Evolutionary conservation across 1,140 invertebrate species (phyloP).

Genomic region (Procambarus virginalis): DNA sequence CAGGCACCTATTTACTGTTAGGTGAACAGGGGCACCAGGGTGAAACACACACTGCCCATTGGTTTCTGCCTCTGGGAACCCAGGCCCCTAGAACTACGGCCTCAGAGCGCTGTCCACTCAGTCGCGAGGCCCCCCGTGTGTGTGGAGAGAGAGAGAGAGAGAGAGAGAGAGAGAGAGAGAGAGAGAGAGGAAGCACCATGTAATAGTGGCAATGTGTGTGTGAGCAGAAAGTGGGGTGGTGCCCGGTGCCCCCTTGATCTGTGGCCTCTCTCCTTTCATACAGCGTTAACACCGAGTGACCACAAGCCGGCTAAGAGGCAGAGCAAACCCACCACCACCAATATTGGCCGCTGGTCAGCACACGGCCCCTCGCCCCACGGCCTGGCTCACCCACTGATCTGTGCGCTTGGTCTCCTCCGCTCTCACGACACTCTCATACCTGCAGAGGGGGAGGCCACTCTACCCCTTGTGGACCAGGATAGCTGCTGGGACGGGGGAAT

Average conservation of each 20-base stretch:
- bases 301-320: constrained; percentile 1
- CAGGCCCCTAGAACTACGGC: too few species aligned
- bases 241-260: not conserved
- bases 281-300: constrained; percentile 5
- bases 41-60: too few species aligned
- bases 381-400: not conserved
- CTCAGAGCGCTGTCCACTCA: too few species aligned
- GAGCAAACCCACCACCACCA: not conserved
- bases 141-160: too few species aligned
- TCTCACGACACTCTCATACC: too few species aligned
- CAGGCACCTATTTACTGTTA: too few species aligned
- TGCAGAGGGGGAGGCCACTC: not conserved
- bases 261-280: not conserved
- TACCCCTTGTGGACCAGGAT: not conserved
- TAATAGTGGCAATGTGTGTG: not conserved
- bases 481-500: not conserved
- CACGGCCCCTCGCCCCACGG: not conserved
- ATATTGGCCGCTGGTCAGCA: not conserved
- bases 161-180: too few species aligned
- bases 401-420: not conserved
- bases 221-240: not conserved
- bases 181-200: not conserved
- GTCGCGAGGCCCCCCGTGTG: too few species aligned
- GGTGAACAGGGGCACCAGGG: too few species aligned
- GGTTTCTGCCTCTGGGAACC: too few species aligned